Base-by-base conservation (phyloP, 1,140 invertebrate species). In the Helicoverpa armigera region DNA sequence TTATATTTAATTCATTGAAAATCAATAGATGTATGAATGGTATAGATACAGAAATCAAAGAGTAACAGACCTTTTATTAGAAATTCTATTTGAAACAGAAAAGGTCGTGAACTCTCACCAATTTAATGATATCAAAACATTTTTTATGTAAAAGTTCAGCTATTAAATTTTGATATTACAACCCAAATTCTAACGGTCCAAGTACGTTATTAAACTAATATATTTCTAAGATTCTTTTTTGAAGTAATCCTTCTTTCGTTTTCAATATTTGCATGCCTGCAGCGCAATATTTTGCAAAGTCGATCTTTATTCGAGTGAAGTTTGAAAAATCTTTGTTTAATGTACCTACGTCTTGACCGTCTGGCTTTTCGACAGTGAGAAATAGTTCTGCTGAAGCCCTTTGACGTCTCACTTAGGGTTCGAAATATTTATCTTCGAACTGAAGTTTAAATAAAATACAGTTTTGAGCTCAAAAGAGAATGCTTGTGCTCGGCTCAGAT, bases 301-400 rank as follows among this genome's bases (percentile, higher is more conserved):
- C 35, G 43, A 63, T 16, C 18, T 10, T 1, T 16, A 16, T 18
- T 50, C 65, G 9, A 3, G 10, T 51, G 58, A 67, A 43, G 61
- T 77, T 51, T 77, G 75, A 77, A 54, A 77, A 77, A 77, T 77
- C 61, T 65, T 67, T 77, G 75, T 67, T 77, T 77, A 77, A 77
- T 77, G 75, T 67, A 67, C 14, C 35, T 11, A 50, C 23, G 50
- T 67, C 75, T 77, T 77, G 75, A 77, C 75, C 75, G 75, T 77
- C 74, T 65, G 61, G 18, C 13, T 10, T 0, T 77, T 67, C 51
- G 75, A 54, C 75, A 54, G 18, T 67, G 75, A 77, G 75, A 77
- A 67, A 77, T 77, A 67, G 75, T 31, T 31, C 75, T 43, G 10
- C 50, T 77, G 75, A 77, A 67, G 18, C 75, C 43, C 48, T 77